A percentile compares a stretch with the other conserved stretches of the same genome.
Evolutionary conservation across 2,113 vertebrate genomes (phyloP).

Genomic region (Lamprotornis superbus): DNA sequence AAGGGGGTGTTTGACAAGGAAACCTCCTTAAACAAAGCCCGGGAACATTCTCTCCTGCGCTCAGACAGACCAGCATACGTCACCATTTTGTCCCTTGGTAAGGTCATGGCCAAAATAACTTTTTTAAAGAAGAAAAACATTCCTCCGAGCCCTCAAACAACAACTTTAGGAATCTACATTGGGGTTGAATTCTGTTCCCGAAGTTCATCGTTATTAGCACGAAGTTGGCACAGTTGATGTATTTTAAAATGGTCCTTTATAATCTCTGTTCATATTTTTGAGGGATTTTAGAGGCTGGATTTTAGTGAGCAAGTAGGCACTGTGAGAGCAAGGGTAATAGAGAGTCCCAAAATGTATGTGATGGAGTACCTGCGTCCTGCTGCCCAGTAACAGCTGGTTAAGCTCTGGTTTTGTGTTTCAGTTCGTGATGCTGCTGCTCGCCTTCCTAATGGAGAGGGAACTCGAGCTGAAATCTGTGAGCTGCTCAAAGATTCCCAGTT

Average conservation of each 20-base stretch:
- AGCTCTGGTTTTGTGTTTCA: conserved; percentile 43
- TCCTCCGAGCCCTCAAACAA: not conserved
- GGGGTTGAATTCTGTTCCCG: not conserved
- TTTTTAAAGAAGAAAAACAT: not conserved
- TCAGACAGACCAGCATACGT: conserved; percentile 95
- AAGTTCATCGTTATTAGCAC: not conserved
- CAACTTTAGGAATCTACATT: accelerated
- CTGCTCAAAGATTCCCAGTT: conserved; percentile 97
- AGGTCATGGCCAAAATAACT: not conserved
- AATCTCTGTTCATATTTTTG: not conserved
- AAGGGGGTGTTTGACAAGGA: conserved; percentile 99
- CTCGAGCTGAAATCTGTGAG: conserved; percentile 96
- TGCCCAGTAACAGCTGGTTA: not conserved
- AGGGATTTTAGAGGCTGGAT: not conserved
- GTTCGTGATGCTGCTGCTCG: conserved; percentile 95
- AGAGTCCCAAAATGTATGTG: not conserved
- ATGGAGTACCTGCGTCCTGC: not conserved
- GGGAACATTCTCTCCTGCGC: conserved; percentile 94
- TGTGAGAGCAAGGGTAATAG: not conserved
- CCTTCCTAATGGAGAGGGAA: conserved; percentile 95
- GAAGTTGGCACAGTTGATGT: not conserved
- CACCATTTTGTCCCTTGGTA: conserved; percentile 96
- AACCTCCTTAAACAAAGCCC: conserved; percentile 95
- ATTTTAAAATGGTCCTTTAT: not conserved
- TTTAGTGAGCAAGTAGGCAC: not conserved